Percentiles rank a stretch among this genome's conserved stretches.
These are phyloP conservation scores for Thelaira solivaga DNA, from an alignment of 2,888 invertebrate species.

Conservation along the genomic window DNA sequence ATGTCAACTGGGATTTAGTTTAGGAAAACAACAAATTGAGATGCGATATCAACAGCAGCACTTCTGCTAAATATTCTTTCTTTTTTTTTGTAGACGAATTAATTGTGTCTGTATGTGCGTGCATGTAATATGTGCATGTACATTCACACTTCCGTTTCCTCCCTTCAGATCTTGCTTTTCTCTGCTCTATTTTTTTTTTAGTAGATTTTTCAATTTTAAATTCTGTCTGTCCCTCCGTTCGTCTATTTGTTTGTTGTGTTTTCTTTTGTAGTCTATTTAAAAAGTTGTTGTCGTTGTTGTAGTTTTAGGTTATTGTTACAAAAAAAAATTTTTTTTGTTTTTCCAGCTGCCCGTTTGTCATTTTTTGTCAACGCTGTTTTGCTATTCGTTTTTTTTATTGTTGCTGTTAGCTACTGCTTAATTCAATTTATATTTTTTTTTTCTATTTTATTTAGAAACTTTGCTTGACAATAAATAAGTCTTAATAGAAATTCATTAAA, in stretches of 20 bases:
- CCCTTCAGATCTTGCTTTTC: conserved; percentile 41
- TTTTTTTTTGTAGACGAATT: conserved; percentile 33
- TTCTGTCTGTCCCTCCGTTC: conserved; percentile 12
- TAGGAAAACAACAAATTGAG: conserved; percentile 22
- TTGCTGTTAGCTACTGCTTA: not conserved
- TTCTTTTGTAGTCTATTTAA: conserved; percentile 31
- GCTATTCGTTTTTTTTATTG: not conserved
- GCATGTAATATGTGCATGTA: not conserved
- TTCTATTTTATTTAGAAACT: not conserved
- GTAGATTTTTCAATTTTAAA: conserved; percentile 18
- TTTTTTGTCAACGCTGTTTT: conserved; percentile 19
- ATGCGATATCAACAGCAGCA: conserved; percentile 49
- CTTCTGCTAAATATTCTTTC: conserved; percentile 38
- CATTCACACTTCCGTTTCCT: conserved; percentile 60
- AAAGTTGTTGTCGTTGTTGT: conserved; percentile 30
- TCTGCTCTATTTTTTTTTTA: not conserved
- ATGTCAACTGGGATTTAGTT: conserved; percentile 56
- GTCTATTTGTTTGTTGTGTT: conserved; percentile 47
- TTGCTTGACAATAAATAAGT: conserved; percentile 12
- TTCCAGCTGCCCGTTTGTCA: conserved; percentile 52
- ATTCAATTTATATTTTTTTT: not conserved
- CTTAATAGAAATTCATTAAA: conserved; percentile 39
- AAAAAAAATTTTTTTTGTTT: conserved; percentile 54
- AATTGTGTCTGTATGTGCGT: conserved; percentile 22
- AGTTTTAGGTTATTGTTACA: conserved; percentile 45